These are phyloP conservation scores for Cardiocondyla obscurior DNA, from an alignment of 1,140 invertebrate genomes.

Conservation along the genomic window DNA sequence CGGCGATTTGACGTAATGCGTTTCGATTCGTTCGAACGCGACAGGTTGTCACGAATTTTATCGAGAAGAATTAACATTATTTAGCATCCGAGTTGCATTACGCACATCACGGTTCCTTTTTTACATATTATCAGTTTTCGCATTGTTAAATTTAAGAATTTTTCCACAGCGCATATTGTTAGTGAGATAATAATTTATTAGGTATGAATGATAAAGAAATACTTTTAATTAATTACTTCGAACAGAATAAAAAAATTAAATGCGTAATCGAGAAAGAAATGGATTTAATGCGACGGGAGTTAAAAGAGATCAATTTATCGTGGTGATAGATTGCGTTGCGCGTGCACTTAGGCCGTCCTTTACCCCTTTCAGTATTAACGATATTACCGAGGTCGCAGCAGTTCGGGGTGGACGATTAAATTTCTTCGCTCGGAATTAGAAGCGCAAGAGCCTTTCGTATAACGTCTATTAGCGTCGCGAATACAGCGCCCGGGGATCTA, in stretches of 20 bases:
- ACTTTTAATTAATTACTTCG: background rate
- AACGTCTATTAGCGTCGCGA: conserved; percentile 29
- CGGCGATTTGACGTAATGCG: conserved; percentile 48
- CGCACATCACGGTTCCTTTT: background rate
- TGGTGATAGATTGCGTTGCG: conserved; percentile 62
- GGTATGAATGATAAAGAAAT: background rate
- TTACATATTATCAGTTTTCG: too few relatives aligned
- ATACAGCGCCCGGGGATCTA: background rate
- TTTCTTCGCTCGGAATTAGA: conserved; percentile 44
- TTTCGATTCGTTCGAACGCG: background rate
- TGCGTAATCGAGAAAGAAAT: background rate
- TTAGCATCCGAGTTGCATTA: background rate
- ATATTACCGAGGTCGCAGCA: conserved; percentile 55
- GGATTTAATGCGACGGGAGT: conserved; percentile 31
- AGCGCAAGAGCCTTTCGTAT: background rate
- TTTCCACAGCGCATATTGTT: background rate
- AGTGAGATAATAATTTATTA: background rate
- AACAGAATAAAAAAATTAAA: background rate
- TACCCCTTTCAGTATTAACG: conserved; percentile 69
- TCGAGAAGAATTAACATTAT: background rate
- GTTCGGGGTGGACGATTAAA: conserved; percentile 52
- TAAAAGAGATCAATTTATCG: conserved; percentile 47
- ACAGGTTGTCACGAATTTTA: conserved; percentile 35
- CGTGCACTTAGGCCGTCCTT: conserved; percentile 66
- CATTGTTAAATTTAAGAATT: background rate